Base-by-base conservation (phyloP, 2,888 invertebrate genomes). In the Coenonympha glycerion region DNA sequence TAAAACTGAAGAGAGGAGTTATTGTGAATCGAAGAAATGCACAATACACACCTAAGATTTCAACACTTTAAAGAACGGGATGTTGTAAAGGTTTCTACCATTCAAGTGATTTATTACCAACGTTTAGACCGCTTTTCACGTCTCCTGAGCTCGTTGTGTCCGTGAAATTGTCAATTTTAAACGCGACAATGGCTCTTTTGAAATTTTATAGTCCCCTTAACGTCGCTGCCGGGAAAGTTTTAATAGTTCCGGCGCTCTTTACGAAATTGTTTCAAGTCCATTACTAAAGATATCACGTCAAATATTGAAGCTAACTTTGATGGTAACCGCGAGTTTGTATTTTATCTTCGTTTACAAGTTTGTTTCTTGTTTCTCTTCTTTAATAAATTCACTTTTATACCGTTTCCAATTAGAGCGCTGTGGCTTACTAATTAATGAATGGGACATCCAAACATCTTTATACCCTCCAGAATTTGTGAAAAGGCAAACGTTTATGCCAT, bases 211-310 rank as follows among this genome's bases (percentile, higher is more conserved):
- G 30, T 18, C 28, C 41, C 19, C 19, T 19, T 41, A 41, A 41
- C 18, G 41, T 16, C 5, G 19, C 3, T 0, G 9, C 22, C 19
- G 41, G 30, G 8, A 28, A 30, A 41, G 18, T 30, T 41, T 41
- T 30, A 41, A 41, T 30, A 41, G 30, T 41, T 41, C 18, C 4
- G 6, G 30, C 41, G 41, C 41, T 41, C 41, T 19, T 41, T 30
- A 19, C 18, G 6, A 41, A 30, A 41, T 41, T 41, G 41, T 41
- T 41, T 30, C 28, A 41, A 41, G 41, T 19, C 30, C 41, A 41
- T 41, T 41, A 30, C 18, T 28, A 30, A 41, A 41, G 41, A 41
- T 11, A 28, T 30, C 41, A 41, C 41, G 41, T 41, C 41, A 41
- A 40, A 28, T 30, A 41, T 41, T 41, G 41, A 11, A 24, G 39